Evolutionary conservation across 1,140 invertebrate species (phyloP).

Genomic region (Leptinotarsa lineolata): DNA sequence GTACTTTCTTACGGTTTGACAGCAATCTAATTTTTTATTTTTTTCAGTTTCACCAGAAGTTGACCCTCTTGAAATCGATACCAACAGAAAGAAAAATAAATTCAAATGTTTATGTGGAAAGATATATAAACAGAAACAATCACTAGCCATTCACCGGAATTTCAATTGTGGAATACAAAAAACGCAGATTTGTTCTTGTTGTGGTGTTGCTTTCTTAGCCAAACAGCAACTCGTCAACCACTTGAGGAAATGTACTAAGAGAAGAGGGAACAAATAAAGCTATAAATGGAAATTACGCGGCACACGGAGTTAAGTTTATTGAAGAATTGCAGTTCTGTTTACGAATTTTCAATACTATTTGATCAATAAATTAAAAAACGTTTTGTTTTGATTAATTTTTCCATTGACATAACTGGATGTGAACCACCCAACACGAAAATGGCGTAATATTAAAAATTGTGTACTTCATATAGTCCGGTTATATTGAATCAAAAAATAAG

Average conservation of each 20-base stretch:
- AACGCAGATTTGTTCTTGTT: neutral
- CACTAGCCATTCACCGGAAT: conserved; percentile 3
- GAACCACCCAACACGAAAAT: too few species aligned
- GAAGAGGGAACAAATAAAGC: neutral
- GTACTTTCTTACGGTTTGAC: neutral
- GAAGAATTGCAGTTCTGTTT: too few species aligned
- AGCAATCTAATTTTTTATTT: neutral
- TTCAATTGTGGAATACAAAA: conserved; percentile 9
- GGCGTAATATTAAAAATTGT: too few species aligned
- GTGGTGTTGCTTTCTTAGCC: neutral
- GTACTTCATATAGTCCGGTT: too few species aligned
- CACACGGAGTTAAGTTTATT: too few species aligned
- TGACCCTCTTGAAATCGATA: conserved; percentile 1
- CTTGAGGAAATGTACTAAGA: neutral
- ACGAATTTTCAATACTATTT: too few species aligned
- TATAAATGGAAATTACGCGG: neutral
- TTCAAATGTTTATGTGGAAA: conserved; percentile 4
- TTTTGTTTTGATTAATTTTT: conserved; percentile 8
- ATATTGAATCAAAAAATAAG: too few species aligned
- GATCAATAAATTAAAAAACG: neutral
- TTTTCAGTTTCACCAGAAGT: conserved; percentile 1
- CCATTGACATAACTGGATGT: neutral
- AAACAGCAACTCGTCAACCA: conserved; percentile 4
- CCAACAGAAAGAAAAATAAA: neutral
- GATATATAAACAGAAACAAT: conserved; percentile 9